Percentiles rank a stretch among this genome's conserved stretches.
Conservation (phyloP, 1,140 invertebrate genomes). For the Trichonephila inaurata region DNA sequence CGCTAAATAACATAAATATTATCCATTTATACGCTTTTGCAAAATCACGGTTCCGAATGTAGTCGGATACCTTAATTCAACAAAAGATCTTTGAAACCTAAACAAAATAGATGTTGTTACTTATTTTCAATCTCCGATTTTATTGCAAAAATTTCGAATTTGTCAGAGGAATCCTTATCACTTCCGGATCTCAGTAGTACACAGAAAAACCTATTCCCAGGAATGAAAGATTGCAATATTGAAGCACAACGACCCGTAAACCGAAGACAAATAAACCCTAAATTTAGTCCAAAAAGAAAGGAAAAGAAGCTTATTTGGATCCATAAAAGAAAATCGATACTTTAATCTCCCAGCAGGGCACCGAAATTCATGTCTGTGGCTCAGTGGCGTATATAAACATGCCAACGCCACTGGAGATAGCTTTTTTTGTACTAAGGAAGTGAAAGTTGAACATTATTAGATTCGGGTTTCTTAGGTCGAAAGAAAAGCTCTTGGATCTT, state of each 20-base stretch:
- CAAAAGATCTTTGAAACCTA: no score
- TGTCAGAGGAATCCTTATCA: neutral
- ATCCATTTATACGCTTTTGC: no score
- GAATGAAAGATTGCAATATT: neutral
- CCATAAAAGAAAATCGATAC: slow-evolving; percentile 54
- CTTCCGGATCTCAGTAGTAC: neutral
- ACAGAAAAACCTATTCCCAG: neutral
- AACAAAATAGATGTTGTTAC: neutral
- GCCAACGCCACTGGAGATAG: neutral
- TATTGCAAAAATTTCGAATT: neutral
- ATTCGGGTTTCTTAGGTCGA: neutral
- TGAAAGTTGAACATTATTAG: slow-evolving; percentile 56
- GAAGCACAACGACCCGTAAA: slow-evolving; percentile 16
- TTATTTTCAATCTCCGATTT: neutral
- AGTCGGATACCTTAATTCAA: no score
- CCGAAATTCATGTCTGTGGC: slow-evolving; percentile 42
- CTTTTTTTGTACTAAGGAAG: slow-evolving; percentile 40
- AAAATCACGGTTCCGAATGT: no score
- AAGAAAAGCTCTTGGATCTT: neutral
- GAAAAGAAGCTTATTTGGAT: slow-evolving; percentile 15
- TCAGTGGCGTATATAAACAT: slow-evolving; percentile 29
- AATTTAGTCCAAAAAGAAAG: neutral
- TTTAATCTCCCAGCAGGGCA: slow-evolving; percentile 27
- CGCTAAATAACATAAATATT: no score
- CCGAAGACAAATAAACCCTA: slow-evolving; percentile 14